Evolutionary conservation across 2,888 invertebrate genomes (phyloP).

Genomic region (Limnephilus rhombicus): DNA sequence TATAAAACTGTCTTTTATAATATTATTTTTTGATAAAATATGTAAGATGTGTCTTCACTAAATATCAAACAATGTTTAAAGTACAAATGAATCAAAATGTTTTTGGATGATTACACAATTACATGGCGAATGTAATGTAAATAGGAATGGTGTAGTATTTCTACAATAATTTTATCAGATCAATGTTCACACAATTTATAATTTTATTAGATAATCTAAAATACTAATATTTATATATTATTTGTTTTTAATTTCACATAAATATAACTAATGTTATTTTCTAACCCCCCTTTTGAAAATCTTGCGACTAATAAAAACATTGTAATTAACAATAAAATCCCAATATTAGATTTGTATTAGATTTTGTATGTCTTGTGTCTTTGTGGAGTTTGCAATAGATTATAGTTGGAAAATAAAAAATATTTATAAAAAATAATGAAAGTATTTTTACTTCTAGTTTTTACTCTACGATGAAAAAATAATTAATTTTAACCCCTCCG

Average conservation of each 20-base stretch:
- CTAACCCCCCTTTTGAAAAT: constrained; percentile 25
- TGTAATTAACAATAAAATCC: constrained; percentile 12
- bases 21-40: background rate
- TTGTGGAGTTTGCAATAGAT: constrained; percentile 43
- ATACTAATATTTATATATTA: constrained; percentile 10
- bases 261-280: constrained; percentile 38
- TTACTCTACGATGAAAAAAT: no score
- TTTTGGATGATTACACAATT: background rate
- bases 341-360: constrained; percentile 24
- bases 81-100: constrained; percentile 25
- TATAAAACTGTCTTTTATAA: background rate
- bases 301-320: constrained; percentile 2
- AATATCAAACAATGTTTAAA: constrained; percentile 23
- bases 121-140: background rate
- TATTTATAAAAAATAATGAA: constrained; percentile 28
- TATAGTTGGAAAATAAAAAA: constrained; percentile 36
- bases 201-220: constrained; percentile 37
- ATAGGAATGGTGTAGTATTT: constrained; percentile 11
- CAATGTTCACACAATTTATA: constrained; percentile 24
- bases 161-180: constrained; percentile 2
- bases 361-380: constrained; percentile 34
- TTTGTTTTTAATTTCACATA: constrained; percentile 41
- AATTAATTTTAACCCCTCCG: no score
- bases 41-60: background rate
- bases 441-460: background rate